Percentiles rank a stretch among this genome's conserved stretches.
Evolutionary conservation across 2,113 vertebrate species (phyloP).

Genomic region (Alces alces): DNA sequence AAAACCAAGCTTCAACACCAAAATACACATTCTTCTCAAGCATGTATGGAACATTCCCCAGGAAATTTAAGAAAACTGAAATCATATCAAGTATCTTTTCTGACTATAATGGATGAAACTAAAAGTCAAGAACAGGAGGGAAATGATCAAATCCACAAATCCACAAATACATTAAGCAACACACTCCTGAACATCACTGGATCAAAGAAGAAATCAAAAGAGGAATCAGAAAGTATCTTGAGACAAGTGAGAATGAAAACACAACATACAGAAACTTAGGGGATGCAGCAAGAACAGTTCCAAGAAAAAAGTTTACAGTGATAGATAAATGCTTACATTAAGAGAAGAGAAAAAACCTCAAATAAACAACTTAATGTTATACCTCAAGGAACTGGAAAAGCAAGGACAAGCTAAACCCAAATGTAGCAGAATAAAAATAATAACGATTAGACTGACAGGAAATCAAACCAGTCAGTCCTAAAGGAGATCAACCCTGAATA

Average conservation of each 20-base stretch:
- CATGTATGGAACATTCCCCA: background rate
- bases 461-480: background rate
- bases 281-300: background rate
- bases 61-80: background rate
- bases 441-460: background rate
- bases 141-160: background rate
- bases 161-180: background rate
- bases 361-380: background rate
- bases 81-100: background rate
- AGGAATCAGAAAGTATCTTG: background rate
- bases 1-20: background rate
- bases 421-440: background rate
- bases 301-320: background rate
- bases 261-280: background rate
- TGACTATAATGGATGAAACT: background rate
- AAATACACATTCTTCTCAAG: background rate
- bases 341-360: background rate
- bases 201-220: background rate
- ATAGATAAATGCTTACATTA: background rate
- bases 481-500: background rate
- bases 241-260: background rate
- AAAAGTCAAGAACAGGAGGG: background rate
- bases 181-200: background rate
- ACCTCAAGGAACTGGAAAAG: background rate
- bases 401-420: background rate